Conservation (phyloP, 1,140 invertebrate species). For the Coptotermes formosanus region DNA sequence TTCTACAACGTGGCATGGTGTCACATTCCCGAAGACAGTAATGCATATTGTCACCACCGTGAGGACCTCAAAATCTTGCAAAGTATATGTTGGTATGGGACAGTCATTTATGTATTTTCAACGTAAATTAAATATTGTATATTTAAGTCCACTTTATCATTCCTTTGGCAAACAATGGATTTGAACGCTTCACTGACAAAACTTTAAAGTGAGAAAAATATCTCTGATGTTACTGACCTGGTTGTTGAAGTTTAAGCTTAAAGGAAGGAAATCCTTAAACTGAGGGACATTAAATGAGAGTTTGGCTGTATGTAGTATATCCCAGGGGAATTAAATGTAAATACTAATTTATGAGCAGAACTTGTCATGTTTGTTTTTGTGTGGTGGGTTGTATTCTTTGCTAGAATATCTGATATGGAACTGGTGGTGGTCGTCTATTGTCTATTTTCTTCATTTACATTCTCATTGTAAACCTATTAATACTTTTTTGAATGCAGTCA, state of each 20-base stretch:
- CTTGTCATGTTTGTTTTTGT: neutral
- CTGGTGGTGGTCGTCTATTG: neutral
- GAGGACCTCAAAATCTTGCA: no score
- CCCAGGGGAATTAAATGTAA: neutral
- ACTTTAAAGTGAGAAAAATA: neutral
- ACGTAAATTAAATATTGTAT: no score
- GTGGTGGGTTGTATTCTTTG: conserved; percentile 5
- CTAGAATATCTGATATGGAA: neutral
- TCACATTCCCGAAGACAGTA: no score
- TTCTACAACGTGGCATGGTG: no score
- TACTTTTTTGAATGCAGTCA: neutral
- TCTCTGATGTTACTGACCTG: neutral
- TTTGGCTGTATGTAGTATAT: neutral
- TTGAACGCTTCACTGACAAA: no score
- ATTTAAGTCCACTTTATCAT: no score
- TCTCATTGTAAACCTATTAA: neutral
- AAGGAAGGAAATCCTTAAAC: no score
- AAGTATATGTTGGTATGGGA: no score
- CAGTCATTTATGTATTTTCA: no score
- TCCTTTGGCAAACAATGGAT: no score
- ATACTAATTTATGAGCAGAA: neutral
- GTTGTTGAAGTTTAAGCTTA: no score
- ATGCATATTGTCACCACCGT: no score
- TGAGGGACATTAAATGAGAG: neutral
- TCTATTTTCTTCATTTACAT: neutral